phyloP scores from a whole-genome alignment of 2,888 invertebrate species.

The Trilocha varians region DNA sequence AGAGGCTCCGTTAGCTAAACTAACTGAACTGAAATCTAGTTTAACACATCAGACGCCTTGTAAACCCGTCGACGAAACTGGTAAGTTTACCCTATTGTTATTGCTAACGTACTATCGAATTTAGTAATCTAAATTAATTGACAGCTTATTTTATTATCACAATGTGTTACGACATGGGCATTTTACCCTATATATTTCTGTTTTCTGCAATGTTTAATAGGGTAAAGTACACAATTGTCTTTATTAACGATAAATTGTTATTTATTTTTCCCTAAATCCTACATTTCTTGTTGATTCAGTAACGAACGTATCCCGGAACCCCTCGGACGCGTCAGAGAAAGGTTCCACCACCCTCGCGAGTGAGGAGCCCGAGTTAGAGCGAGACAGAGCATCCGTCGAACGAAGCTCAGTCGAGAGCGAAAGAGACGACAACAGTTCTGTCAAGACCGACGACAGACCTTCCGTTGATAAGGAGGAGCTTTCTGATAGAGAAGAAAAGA shows the following conservation, averaged over 20 bases:
- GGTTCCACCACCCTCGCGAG: constrained; percentile 19
- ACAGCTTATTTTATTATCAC: too few species aligned
- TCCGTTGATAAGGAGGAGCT: constrained; percentile 22
- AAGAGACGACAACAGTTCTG: constrained; percentile 10
- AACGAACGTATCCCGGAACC: constrained; percentile 57
- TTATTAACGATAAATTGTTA: too few species aligned
- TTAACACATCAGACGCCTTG: constrained; percentile 40
- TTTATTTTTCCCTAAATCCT: too few species aligned
- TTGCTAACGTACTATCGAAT: background rate
- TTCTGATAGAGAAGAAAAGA: constrained; percentile 24
- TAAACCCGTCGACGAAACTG: constrained; percentile 47
- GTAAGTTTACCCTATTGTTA: constrained; percentile 18
- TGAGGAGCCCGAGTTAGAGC: constrained; percentile 22
- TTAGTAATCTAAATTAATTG: too few species aligned
- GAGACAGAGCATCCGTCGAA: constrained; percentile 20
- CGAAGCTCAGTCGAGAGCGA: constrained; percentile 22
- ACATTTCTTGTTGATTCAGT: constrained; percentile 29
- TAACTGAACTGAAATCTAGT: constrained; percentile 43
- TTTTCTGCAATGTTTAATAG: too few species aligned
- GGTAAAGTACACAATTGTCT: too few species aligned
- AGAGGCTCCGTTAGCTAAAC: constrained; percentile 51
- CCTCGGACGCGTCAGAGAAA: constrained; percentile 55
- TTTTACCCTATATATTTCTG: too few species aligned
- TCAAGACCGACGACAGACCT: constrained; percentile 16
- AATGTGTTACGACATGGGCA: too few species aligned